These are phyloP conservation scores for Hippoglossus stenolepis DNA, from an alignment of 2,113 vertebrate species.

Conservation along the genomic window DNA sequence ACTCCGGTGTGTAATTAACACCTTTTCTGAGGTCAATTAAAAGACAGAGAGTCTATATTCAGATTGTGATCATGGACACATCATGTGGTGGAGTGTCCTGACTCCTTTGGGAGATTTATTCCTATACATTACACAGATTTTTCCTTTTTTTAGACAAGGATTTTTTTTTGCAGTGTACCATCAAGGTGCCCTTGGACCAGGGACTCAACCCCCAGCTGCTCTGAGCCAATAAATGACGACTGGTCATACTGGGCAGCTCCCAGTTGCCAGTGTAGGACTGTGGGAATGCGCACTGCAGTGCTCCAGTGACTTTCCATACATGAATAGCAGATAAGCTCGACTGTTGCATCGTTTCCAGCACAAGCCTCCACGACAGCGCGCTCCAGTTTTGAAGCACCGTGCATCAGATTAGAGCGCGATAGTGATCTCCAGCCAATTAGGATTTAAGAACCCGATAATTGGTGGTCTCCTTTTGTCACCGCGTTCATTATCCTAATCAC, in stretches of 20 bases:
- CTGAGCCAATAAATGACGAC: constrained; percentile 44
- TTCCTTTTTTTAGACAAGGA: not conserved
- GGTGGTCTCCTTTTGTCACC: constrained; percentile 53
- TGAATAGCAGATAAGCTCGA: no score
- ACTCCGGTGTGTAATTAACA: no score
- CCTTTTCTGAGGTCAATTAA: not conserved
- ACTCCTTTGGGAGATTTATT: no score
- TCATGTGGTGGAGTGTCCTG: not conserved
- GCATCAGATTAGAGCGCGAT: constrained; percentile 57
- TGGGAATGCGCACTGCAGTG: no score
- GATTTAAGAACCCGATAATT: constrained; percentile 64
- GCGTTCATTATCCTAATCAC: constrained; percentile 63
- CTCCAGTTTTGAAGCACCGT: constrained; percentile 40
- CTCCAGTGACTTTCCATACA: no score
- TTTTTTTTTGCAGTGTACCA: constrained; percentile 17
- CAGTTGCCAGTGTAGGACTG: constrained; percentile 7
- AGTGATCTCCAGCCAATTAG: constrained; percentile 70
- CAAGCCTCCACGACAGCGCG: not conserved
- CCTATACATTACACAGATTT: not conserved
- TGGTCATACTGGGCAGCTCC: constrained; percentile 19
- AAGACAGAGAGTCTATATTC: not conserved
- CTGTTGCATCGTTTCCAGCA: no score
- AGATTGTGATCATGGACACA: not conserved
- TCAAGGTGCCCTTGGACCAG: constrained; percentile 64
- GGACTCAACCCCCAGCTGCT: constrained; percentile 62